phyloP scores from a whole-genome alignment of 2,113 vertebrate genomes.

The Dasyornis broadbenti region DNA sequence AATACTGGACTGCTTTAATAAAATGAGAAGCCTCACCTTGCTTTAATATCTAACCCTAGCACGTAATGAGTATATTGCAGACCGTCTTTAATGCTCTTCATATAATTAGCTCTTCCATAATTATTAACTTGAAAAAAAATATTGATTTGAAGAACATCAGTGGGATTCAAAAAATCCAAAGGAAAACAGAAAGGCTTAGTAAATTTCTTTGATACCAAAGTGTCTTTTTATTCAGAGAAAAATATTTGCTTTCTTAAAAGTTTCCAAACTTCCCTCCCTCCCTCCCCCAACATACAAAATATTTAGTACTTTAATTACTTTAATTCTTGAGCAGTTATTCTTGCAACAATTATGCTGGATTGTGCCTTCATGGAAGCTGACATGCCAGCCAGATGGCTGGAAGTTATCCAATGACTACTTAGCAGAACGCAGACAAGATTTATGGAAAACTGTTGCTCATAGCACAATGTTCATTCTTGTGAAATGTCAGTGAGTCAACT shows the following conservation, averaged over 20 bases:
- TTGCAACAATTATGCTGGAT: neutral
- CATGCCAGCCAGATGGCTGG: neutral
- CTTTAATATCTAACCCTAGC: neutral
- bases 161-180: neutral
- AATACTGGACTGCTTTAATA: neutral
- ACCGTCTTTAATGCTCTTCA: neutral
- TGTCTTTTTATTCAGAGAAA: neutral
- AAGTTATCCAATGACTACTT: neutral
- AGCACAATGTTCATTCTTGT: neutral
- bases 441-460: neutral
- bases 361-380: neutral
- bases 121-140: neutral
- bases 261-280: neutral
- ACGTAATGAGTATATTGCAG: neutral
- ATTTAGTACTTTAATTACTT: neutral
- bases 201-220: neutral
- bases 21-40: neutral
- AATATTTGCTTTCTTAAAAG: neutral
- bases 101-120: neutral
- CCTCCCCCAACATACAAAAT: neutral
- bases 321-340: neutral
- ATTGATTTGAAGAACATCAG: neutral
- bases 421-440: neutral
- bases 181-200: neutral
- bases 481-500: neutral